phyloP scores from a whole-genome alignment of 1,140 invertebrate genomes.

The Eupristina koningsbergeri region DNA sequence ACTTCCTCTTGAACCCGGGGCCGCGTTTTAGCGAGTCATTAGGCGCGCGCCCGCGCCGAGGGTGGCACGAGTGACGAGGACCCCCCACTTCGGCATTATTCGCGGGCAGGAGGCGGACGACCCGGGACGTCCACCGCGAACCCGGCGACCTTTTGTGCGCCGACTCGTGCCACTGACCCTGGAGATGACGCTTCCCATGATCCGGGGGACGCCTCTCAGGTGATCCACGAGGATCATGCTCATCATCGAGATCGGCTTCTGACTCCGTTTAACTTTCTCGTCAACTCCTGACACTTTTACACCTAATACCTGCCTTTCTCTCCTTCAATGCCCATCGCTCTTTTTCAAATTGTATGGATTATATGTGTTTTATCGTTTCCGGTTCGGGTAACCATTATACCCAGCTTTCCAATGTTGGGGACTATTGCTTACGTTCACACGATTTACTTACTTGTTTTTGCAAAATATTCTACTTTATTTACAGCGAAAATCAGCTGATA shows the following conservation, averaged over 20 bases:
- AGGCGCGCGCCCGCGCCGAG: conserved; percentile 17
- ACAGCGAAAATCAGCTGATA: not conserved
- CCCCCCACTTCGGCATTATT: conserved; percentile 48
- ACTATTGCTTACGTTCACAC: not conserved
- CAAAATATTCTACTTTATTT: not conserved
- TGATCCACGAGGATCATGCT: not conserved
- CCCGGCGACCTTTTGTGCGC: not conserved
- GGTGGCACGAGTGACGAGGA: conserved; percentile 30
- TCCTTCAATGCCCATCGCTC: not conserved
- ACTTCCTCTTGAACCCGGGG: not conserved
- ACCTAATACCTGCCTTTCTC: not conserved
- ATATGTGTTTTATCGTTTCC: conserved; percentile 8
- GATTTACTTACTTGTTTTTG: not conserved
- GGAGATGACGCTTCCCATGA: too few relatives aligned
- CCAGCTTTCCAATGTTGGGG: not conserved
- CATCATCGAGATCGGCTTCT: too few relatives aligned
- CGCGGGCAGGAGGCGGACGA: conserved; percentile 7
- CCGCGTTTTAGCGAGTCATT: conserved; percentile 49
- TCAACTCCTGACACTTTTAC: too few relatives aligned
- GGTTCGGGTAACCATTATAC: conserved; percentile 5
- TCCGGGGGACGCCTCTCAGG: not conserved
- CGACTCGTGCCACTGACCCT: not conserved
- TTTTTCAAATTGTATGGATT: not conserved
- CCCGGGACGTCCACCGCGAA: not conserved
- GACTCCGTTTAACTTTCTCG: too few relatives aligned